phyloP scores from a whole-genome alignment of 2,888 invertebrate genomes.

The Bhutanitis thaidina region DNA sequence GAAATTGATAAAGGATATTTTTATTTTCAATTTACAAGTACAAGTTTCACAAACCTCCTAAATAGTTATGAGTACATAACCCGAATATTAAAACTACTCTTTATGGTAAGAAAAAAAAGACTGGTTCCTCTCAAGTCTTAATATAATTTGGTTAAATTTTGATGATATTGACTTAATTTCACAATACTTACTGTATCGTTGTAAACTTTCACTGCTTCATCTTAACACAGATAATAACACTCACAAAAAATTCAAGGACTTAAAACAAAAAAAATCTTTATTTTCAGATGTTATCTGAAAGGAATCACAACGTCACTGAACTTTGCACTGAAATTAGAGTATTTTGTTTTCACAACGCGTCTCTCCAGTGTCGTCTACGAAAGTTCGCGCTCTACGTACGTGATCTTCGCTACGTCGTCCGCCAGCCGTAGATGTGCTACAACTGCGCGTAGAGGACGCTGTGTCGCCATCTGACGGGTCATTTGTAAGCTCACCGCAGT shows the following conservation, averaged over 20 bases:
- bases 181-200: too few relatives aligned
- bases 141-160: too few relatives aligned
- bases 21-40: too few relatives aligned
- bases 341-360: neutral
- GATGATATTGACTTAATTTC: too few relatives aligned
- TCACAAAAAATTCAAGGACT: neutral
- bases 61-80: too few relatives aligned
- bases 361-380: neutral
- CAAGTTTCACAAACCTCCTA: too few relatives aligned
- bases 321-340: neutral
- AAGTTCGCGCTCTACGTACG: conserved; percentile 6
- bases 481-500: neutral
- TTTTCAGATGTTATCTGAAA: neutral
- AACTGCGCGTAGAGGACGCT: conserved; percentile 16
- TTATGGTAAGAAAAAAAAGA: too few relatives aligned
- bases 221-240: conserved; percentile 1
- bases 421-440: conserved; percentile 9
- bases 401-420: conserved; percentile 11
- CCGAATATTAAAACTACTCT: too few relatives aligned
- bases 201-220: neutral
- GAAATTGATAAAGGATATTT: too few relatives aligned
- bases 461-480: conserved; percentile 16
- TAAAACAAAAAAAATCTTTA: neutral
- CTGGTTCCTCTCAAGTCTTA: too few relatives aligned
- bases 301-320: conserved; percentile 1